Percentiles rank a stretch among this genome's conserved stretches.
Conservation (phyloP, 2,888 invertebrate genomes). For the Fissipunctia ypsillon region DNA sequence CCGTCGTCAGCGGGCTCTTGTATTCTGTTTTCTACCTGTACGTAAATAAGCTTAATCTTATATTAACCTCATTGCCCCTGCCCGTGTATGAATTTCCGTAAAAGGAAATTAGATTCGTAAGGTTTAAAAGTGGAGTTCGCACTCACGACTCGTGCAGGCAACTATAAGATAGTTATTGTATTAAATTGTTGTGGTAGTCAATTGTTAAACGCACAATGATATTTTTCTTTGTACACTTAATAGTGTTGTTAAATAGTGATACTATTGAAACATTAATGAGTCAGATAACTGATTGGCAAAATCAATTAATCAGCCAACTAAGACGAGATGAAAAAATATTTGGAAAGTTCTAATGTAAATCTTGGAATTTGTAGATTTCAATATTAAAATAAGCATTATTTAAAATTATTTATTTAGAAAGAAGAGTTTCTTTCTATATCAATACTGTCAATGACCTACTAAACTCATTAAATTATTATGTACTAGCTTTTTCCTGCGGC, state of each 20-base stretch:
- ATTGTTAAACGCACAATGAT: neutral
- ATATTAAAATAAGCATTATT: neutral
- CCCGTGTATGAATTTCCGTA: too few species aligned
- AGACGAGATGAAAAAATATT: neutral
- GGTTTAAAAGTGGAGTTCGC: too few species aligned
- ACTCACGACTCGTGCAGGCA: too few species aligned
- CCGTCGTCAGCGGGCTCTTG: too few species aligned
- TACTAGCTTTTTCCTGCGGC: too few species aligned
- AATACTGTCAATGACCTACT: constrained; percentile 7
- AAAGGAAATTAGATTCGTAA: too few species aligned
- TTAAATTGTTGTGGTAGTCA: constrained; percentile 4
- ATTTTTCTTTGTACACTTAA: constrained; percentile 3
- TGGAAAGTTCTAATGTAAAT: neutral
- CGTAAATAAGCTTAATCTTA: too few species aligned
- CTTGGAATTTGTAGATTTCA: neutral
- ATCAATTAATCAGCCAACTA: neutral
- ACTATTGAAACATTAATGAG: neutral
- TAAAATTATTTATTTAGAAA: constrained; percentile 1
- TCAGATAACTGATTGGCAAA: neutral
- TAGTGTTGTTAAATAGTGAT: neutral
- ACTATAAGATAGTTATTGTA: neutral
- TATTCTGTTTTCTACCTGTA: too few species aligned
- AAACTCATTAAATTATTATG: too few species aligned
- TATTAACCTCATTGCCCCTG: too few species aligned
- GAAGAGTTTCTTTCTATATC: neutral